Percentiles rank a stretch among this genome's conserved stretches.
These are phyloP conservation scores for Boleophthalmus pectinirostris DNA, from an alignment of 2,113 vertebrate genomes.

Conservation along the genomic window DNA sequence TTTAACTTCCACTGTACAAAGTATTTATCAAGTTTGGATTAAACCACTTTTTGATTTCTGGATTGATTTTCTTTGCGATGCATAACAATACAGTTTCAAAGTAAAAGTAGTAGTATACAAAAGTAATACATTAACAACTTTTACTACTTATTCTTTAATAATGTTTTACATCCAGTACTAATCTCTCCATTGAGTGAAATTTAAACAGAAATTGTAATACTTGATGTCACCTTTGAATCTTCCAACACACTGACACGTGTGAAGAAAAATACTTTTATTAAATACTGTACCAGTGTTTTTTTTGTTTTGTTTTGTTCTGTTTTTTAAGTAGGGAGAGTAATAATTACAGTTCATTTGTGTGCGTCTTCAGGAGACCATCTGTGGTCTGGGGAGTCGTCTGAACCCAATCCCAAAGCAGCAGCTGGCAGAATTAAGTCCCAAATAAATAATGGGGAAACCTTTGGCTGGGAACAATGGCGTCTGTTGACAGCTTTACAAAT, in stretches of 20 bases:
- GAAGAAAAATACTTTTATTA: slow-evolving; percentile 44
- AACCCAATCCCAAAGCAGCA: slow-evolving; percentile 68
- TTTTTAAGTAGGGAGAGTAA: slow-evolving; percentile 51
- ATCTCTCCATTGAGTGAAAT: not conserved
- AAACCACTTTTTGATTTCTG: no score
- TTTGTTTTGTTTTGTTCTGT: no score
- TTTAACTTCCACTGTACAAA: no score
- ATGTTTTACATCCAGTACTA: not conserved
- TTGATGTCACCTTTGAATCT: not conserved
- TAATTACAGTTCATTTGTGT: slow-evolving; percentile 37
- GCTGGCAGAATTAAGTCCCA: slow-evolving; percentile 72
- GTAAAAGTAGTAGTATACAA: no score
- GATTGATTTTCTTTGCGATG: not conserved
- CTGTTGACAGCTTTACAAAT: slow-evolving; percentile 48
- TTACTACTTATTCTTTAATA: no score
- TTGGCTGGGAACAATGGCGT: slow-evolving; percentile 47
- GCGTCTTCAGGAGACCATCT: slow-evolving; percentile 67
- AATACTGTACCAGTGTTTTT: slow-evolving; percentile 40
- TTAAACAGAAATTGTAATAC: not conserved
- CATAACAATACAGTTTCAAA: no score
- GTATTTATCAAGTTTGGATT: no score
- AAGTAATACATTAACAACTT: not conserved
- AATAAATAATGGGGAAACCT: slow-evolving; percentile 63
- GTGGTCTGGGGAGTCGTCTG: slow-evolving; percentile 53
- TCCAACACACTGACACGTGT: not conserved